phyloP scores from a whole-genome alignment of 2,888 invertebrate species.

The Vanessa cardui region DNA sequence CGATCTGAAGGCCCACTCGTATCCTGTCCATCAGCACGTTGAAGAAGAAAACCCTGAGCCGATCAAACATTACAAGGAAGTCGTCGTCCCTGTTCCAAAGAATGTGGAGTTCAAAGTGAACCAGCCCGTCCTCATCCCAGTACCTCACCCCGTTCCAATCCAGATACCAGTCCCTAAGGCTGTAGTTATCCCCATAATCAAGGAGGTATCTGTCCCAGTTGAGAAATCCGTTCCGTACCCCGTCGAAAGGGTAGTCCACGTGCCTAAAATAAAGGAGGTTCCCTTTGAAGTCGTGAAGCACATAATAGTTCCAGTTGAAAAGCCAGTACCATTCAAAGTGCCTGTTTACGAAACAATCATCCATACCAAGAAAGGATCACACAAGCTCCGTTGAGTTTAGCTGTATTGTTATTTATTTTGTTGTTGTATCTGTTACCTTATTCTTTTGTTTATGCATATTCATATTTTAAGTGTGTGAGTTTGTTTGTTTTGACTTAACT shows the following conservation, averaged over 20 bases:
- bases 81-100: slow-evolving; percentile 85
- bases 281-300: slow-evolving; percentile 87
- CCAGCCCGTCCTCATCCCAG: slow-evolving; percentile 82
- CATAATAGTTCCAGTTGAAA: slow-evolving; percentile 86
- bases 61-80: slow-evolving; percentile 86
- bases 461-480: too few relatives aligned
- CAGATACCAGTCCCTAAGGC: slow-evolving; percentile 87
- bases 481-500: too few relatives aligned
- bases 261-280: slow-evolving; percentile 86
- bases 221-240: slow-evolving; percentile 89
- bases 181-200: slow-evolving; percentile 86
- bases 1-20: slow-evolving; percentile 70
- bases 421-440: background rate
- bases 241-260: slow-evolving; percentile 85
- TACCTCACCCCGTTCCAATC: slow-evolving; percentile 86
- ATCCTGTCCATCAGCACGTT: slow-evolving; percentile 85
- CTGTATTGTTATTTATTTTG: slow-evolving; percentile 4
- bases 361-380: slow-evolving; percentile 85
- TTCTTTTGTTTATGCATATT: too few relatives aligned
- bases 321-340: slow-evolving; percentile 87
- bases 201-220: slow-evolving; percentile 86
- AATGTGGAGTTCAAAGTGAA: slow-evolving; percentile 84
- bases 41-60: slow-evolving; percentile 87
- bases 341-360: slow-evolving; percentile 88
- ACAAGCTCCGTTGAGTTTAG: slow-evolving; percentile 53